Percentiles rank a stretch among this genome's conserved stretches.
These are phyloP conservation scores for Tetrapedia diversipes DNA, from an alignment of 2,888 invertebrate species.

Conservation along the genomic window DNA sequence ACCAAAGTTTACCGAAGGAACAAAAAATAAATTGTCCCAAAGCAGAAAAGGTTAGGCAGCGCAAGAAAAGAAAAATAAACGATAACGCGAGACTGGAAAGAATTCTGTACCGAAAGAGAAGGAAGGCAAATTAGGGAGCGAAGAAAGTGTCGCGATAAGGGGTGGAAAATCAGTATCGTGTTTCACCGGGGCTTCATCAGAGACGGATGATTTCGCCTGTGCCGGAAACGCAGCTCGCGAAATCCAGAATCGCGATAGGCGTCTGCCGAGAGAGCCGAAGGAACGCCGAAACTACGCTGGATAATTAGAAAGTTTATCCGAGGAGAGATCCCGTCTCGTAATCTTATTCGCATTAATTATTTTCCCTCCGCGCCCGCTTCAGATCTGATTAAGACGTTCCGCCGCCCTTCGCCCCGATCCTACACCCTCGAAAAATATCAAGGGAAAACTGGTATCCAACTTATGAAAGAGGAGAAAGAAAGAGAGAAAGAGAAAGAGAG, in stretches of 20 bases:
- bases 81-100: background rate
- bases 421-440: constrained; percentile 42
- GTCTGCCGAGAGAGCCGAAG: constrained; percentile 33
- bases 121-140: background rate
- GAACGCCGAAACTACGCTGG: constrained; percentile 53
- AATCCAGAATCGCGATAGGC: constrained; percentile 51
- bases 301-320: constrained; percentile 75
- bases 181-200: constrained; percentile 7
- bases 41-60: too few relatives aligned
- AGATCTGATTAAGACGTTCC: constrained; percentile 61
- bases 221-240: background rate
- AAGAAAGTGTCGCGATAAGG: background rate
- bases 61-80: too few relatives aligned
- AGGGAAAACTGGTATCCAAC: constrained; percentile 16
- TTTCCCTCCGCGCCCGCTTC: constrained; percentile 50
- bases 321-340: constrained; percentile 65
- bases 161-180: constrained; percentile 14
- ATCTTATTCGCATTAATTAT: constrained; percentile 74
- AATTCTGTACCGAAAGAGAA: background rate
- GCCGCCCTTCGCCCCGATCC: background rate
- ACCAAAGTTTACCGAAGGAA: too few relatives aligned
- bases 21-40: too few relatives aligned
- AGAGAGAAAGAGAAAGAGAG: constrained; percentile 32
- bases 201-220: constrained; percentile 23
- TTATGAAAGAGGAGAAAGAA: background rate